Percentiles rank a stretch among this genome's conserved stretches.
These are phyloP conservation scores for Corythaeola cristata DNA, from an alignment of 2,113 vertebrate species.

Conservation along the genomic window DNA sequence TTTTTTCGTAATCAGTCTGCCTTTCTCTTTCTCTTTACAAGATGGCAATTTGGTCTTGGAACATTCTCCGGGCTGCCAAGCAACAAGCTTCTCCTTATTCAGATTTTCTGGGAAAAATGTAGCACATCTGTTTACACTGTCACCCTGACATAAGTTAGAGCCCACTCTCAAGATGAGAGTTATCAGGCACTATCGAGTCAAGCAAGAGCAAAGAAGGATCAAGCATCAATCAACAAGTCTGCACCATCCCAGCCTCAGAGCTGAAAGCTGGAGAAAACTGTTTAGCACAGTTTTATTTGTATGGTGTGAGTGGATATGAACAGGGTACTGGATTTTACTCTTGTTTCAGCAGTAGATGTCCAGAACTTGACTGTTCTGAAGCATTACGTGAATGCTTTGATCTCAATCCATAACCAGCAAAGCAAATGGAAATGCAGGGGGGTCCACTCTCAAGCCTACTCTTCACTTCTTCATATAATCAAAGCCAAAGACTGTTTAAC, in stretches of 20 bases:
- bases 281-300: not conserved
- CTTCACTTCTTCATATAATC: not conserved
- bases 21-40: slow-evolving; percentile 34
- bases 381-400: not conserved
- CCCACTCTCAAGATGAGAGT: not conserved
- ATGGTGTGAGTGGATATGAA: not conserved
- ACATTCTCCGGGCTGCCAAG: slow-evolving; percentile 30
- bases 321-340: not conserved
- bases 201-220: not conserved
- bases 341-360: not conserved
- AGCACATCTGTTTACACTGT: not conserved
- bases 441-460: not conserved
- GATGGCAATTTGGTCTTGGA: slow-evolving; percentile 6
- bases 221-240: not conserved
- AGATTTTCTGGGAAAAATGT: not conserved
- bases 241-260: not conserved
- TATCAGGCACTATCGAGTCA: slow-evolving; percentile 13
- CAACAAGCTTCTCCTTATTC: slow-evolving; percentile 5
- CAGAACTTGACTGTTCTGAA: not conserved
- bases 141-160: not conserved
- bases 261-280: not conserved
- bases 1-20: not conserved
- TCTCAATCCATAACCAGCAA: not conserved
- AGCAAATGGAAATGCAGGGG: not conserved
- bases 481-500: not conserved